phyloP scores from a whole-genome alignment of 2,113 vertebrate genomes.

The Cinclus cinclus region DNA sequence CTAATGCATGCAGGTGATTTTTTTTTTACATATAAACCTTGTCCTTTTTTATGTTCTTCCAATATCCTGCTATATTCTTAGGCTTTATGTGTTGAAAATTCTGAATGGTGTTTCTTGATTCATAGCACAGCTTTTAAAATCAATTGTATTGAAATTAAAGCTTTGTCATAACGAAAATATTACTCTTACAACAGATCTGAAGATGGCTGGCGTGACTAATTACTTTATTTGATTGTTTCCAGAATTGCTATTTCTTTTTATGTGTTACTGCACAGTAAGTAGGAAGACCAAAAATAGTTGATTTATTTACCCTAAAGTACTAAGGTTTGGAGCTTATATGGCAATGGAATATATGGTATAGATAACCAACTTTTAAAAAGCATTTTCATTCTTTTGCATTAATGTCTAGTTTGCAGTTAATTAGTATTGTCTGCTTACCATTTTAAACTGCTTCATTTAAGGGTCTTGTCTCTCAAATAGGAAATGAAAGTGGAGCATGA shows the following conservation, averaged over 20 bases:
- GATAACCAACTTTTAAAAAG: neutral
- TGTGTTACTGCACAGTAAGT: neutral
- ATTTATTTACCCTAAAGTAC: neutral
- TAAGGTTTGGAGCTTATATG: neutral
- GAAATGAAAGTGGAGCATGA: neutral
- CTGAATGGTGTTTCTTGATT: neutral
- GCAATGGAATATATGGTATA: neutral
- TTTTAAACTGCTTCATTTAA: neutral
- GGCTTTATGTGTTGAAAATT: neutral
- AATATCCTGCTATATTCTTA: neutral
- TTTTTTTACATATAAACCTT: fast-evolving
- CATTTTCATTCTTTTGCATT: neutral
- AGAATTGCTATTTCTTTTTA: neutral
- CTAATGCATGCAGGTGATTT: neutral
- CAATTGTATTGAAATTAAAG: neutral
- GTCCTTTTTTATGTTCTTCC: neutral
- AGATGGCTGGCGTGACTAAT: neutral
- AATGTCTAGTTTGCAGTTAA: neutral
- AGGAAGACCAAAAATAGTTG: neutral
- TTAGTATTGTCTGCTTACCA: neutral
- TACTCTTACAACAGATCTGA: neutral
- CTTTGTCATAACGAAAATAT: neutral
- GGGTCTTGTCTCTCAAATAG: neutral
- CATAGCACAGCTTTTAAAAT: neutral
- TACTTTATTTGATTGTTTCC: neutral